Evolutionary conservation across 2,113 vertebrate species (phyloP).

Genomic region (Takifugu bimaculatus): DNA sequence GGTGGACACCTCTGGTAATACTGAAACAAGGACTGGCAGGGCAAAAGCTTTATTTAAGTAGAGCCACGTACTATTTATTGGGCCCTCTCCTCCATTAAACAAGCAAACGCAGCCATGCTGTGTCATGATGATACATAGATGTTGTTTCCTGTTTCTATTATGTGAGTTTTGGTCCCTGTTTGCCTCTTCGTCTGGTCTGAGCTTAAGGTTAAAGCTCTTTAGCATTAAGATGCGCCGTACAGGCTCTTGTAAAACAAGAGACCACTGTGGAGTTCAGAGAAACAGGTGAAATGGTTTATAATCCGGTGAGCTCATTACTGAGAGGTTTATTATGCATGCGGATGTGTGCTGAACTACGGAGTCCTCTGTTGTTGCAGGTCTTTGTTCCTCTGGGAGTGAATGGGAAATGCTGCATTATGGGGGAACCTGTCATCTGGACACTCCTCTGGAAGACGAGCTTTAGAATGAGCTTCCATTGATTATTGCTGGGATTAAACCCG

Average conservation of each 20-base stretch:
- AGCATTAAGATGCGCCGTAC: neutral
- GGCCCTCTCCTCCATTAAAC: neutral
- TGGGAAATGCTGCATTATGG: too few relatives aligned
- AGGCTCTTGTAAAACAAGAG: neutral
- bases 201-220: neutral
- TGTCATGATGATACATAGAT: neutral
- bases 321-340: neutral
- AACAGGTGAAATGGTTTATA: neutral
- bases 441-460: neutral
- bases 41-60: neutral
- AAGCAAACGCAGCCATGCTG: neutral
- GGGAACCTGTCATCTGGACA: too few relatives aligned
- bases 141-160: neutral
- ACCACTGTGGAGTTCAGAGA: neutral
- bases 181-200: neutral
- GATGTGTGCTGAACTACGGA: neutral
- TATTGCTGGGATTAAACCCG: neutral
- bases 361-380: neutral
- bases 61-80: neutral
- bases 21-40: neutral
- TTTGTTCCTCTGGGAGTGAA: too few relatives aligned
- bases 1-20: conserved; percentile 93
- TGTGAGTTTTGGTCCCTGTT: neutral
- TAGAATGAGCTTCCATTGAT: neutral
- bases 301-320: neutral